Evolutionary conservation across 2,113 vertebrate species (phyloP).

Genomic region (Chitala chitala): DNA sequence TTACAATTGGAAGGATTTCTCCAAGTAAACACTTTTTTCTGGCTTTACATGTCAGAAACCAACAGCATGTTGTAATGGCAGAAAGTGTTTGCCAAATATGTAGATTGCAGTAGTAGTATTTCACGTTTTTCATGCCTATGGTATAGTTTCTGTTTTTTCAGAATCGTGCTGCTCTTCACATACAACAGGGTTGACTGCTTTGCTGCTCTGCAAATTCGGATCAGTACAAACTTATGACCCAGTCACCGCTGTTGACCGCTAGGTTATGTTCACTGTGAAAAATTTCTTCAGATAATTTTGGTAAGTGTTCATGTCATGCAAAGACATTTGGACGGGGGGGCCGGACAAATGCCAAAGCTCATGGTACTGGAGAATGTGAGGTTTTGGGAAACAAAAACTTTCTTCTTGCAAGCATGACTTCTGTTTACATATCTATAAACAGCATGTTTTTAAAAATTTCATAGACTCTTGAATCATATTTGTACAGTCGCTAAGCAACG

Average conservation of each 20-base stretch:
- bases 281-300: not conserved
- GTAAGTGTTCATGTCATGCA: too few species aligned
- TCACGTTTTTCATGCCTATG: too few species aligned
- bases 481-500: conserved; percentile 20
- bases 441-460: conserved; percentile 5
- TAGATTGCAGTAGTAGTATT: too few species aligned
- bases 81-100: too few species aligned
- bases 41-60: too few species aligned
- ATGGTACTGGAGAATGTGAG: not conserved
- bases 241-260: not conserved
- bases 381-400: not conserved
- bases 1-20: too few species aligned
- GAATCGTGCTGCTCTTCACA: too few species aligned
- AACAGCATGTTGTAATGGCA: too few species aligned
- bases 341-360: not conserved
- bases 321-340: not conserved
- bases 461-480: not conserved
- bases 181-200: too few species aligned
- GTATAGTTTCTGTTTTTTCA: too few species aligned
- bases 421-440: not conserved
- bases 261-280: not conserved
- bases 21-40: too few species aligned
- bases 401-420: conserved; percentile 9
- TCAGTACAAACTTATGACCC: not conserved
- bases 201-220: not conserved